A percentile compares a stretch with the other conserved stretches of the same genome.
phyloP scores from a whole-genome alignment of 2,113 vertebrate species.

The Pithys albifrons region DNA sequence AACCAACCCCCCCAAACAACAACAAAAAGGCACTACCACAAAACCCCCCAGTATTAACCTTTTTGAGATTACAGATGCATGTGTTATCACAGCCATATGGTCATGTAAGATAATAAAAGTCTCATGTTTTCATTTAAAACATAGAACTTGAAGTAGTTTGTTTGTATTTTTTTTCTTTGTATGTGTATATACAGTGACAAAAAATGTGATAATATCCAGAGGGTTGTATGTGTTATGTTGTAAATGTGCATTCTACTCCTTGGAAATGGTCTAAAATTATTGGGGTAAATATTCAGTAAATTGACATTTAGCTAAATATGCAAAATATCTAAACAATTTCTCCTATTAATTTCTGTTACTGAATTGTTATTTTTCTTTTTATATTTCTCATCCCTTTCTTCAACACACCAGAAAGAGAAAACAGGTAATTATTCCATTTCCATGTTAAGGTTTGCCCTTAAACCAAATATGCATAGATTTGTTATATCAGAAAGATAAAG shows the following conservation, averaged over 20 bases:
- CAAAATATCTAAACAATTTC: not conserved
- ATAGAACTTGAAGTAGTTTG: not conserved
- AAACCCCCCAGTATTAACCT: not conserved
- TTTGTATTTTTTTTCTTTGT: fast-evolving
- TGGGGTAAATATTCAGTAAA: not conserved
- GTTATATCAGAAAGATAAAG: not conserved
- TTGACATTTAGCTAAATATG: not conserved
- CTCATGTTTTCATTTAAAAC: not conserved
- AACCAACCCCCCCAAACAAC: not conserved
- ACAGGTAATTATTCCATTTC: not conserved
- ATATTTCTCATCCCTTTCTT: not conserved
- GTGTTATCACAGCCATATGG: not conserved
- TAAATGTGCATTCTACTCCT: not conserved
- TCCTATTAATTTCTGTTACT: not conserved
- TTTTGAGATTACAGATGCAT: not conserved
- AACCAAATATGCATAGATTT: not conserved
- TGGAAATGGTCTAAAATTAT: not conserved
- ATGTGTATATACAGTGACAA: not conserved
- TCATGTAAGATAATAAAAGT: not conserved
- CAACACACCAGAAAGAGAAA: not conserved
- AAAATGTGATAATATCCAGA: not conserved
- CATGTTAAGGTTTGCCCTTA: not conserved
- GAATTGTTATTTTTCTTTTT: not conserved
- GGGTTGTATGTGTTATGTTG: not conserved
- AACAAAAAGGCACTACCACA: not conserved